phyloP scores from a whole-genome alignment of 1,140 invertebrate genomes.

The Drosophila novamexicana region DNA sequence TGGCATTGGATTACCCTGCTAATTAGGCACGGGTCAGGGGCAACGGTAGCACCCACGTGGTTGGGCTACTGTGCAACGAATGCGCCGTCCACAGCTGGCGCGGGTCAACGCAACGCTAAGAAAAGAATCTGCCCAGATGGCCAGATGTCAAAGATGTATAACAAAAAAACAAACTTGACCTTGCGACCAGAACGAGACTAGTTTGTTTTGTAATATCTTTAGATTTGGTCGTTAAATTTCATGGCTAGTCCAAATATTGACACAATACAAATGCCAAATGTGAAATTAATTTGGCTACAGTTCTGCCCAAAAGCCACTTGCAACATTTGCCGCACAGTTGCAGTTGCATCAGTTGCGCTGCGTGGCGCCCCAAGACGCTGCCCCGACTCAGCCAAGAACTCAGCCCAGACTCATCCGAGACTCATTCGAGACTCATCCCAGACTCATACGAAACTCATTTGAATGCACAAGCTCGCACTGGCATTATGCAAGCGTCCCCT shows the following conservation, averaged over 20 bases:
- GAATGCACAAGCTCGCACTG: constrained; percentile 21
- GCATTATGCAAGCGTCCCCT: constrained; percentile 23
- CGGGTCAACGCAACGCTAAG: constrained; percentile 9
- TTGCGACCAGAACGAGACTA: constrained; percentile 74
- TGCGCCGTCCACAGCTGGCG: constrained; percentile 31
- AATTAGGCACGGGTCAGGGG: constrained; percentile 61
- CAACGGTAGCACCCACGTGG: constrained; percentile 44
- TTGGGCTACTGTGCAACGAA: constrained; percentile 55
- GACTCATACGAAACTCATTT: constrained; percentile 55
- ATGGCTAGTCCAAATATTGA: constrained; percentile 75
- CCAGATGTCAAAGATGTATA: constrained; percentile 24
- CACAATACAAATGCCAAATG: constrained; percentile 53
- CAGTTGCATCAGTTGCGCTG: constrained; percentile 52
- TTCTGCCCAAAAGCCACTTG: constrained; percentile 19
- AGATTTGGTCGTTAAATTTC: constrained; percentile 45
- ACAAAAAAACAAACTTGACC: constrained; percentile 49
- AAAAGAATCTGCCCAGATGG: constrained; percentile 28
- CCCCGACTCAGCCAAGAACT: constrained; percentile 23
- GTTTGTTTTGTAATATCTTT: background rate
- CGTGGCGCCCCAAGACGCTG: constrained; percentile 10
- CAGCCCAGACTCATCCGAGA: constrained; percentile 32
- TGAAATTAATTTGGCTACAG: constrained; percentile 77
- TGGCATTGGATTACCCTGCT: constrained; percentile 24
- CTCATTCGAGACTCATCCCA: constrained; percentile 9
- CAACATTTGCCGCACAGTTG: constrained; percentile 6